Evolutionary conservation across 2,113 vertebrate genomes (phyloP), one percentile per base, ranked within the genome.

Genomic region (Ornithorhynchus anatinus): DNA sequence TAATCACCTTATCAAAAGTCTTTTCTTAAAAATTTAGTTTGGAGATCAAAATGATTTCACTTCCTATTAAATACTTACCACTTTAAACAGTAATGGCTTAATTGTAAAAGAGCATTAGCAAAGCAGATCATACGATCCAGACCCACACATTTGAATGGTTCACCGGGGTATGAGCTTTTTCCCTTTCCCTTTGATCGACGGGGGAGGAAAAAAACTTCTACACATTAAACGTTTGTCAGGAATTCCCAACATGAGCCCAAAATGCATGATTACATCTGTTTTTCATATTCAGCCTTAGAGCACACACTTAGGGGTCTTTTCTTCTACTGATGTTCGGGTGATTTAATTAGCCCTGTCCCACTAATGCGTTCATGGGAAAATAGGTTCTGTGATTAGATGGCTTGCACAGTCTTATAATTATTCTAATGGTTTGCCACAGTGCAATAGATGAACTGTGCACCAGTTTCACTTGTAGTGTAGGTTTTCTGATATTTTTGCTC

Each of bases 311-410:
- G 40, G 69, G 64, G 68, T 44, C 10, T 60, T 67, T 61, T 66
- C 32, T 71, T 81, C 59, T 69, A 48, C 47, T 80, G 59, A 44
- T 59, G 52, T 59, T 72, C 76, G 72, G n/a, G 56, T 84, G 67
- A 86, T 82, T 82, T 82, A 86, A 86, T 84, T 84, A 86, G 52
- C 59, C 51, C 75, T 77, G 66, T 69, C 54, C 13, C 36, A 60
- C 54, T 75, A 69, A 77, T 80, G 59, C 67, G 73, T 60, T 84
- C 84, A 79, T 80, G 74, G 79, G 62, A 72, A 77, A 63, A 63
- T 43, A 72, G 59, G 75, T n/a, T 48, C 54, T 57, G 69, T 82
- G 76, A 82, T 82, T 80, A 69, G 62, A 77, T 56, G 75, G 36
- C 9, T 39, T 54, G 74, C 59, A 60, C 1, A 2, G 76, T 59